Percentiles rank a stretch among this genome's conserved stretches.
Evolutionary conservation across 2,888 invertebrate species (phyloP).

Genomic region (Megaustenia siamemsis): DNA sequence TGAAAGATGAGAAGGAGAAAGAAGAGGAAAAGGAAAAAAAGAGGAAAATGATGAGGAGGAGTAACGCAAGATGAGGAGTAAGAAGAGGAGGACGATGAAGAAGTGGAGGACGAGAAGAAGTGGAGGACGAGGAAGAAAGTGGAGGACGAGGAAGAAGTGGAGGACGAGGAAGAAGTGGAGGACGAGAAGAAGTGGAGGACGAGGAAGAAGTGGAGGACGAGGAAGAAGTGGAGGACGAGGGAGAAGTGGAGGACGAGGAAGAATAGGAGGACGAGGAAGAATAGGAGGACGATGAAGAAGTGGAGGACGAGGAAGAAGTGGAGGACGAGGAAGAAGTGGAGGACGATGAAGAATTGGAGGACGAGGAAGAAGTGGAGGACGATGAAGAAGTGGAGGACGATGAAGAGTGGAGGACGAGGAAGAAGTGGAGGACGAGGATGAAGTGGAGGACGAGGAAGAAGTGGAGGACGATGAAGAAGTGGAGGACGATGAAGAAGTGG

Average conservation of each 20-base stretch:
- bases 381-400: neutral
- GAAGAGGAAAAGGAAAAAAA: neutral
- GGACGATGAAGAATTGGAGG: too few species aligned
- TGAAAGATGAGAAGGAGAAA: too few species aligned
- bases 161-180: neutral
- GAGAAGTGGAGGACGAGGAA: neutral
- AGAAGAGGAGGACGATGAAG: too few species aligned
- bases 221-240: neutral
- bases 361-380: too few species aligned
- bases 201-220: neutral
- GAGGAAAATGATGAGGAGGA: slow-evolving; percentile 6
- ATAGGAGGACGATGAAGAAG: too few species aligned
- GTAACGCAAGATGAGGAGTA: too few species aligned
- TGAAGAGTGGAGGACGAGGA: slow-evolving; percentile 5
- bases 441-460: too few species aligned
- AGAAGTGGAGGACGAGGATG: neutral
- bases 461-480: neutral
- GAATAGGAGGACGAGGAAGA: too few species aligned
- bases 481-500: neutral
- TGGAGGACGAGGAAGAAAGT: neutral
- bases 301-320: neutral
- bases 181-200: neutral
- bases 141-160: neutral
- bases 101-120: too few species aligned
- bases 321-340: neutral